Percentiles rank a stretch among this genome's conserved stretches.
Evolutionary conservation across 2,797 vertebrate species (phyloP).

Genomic region (Macropus fuliginosus): DNA sequence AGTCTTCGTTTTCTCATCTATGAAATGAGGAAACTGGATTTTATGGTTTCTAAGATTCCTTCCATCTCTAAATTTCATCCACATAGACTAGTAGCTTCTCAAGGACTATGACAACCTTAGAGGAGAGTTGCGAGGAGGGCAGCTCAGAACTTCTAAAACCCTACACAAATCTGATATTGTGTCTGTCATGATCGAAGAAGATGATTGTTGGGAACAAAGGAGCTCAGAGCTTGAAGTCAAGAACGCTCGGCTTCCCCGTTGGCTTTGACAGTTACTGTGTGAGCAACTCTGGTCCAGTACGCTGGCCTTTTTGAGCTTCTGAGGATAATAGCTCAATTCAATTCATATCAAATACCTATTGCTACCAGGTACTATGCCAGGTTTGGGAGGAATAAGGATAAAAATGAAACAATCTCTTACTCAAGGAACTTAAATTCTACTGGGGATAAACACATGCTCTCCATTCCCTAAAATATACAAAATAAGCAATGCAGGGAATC

Average conservation of each 20-base stretch:
- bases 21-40: constrained; percentile 8
- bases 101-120: too few relatives aligned
- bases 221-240: too few relatives aligned
- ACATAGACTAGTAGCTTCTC: background rate
- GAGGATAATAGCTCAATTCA: background rate
- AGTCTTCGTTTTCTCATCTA: background rate
- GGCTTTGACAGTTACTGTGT: too few relatives aligned
- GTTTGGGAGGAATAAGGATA: background rate
- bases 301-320: too few relatives aligned
- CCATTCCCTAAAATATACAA: background rate
- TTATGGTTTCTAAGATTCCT: background rate
- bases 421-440: background rate
- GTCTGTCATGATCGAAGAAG: too few relatives aligned
- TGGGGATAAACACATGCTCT: background rate
- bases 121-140: too few relatives aligned
- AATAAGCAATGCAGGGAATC: background rate
- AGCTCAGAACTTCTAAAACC: too few relatives aligned
- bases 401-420: background rate
- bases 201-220: too few relatives aligned
- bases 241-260: too few relatives aligned
- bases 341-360: background rate
- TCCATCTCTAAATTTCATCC: background rate
- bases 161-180: too few relatives aligned
- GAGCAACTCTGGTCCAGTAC: too few relatives aligned
- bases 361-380: background rate